phyloP scores from a whole-genome alignment of 2,797 vertebrate species.

The Cyprinella venusta region DNA sequence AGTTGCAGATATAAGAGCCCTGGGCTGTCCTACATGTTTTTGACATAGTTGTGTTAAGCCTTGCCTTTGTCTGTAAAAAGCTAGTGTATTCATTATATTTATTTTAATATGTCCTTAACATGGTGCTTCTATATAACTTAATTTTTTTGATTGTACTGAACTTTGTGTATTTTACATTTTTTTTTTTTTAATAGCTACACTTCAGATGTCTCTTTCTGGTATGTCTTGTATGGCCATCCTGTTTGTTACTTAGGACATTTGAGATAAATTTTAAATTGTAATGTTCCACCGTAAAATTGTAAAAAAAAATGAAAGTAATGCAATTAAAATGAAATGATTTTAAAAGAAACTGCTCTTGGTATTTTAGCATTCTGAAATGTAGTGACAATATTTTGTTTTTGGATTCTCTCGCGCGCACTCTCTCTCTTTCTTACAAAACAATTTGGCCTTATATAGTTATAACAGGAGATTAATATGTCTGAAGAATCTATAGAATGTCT shows the following conservation, averaged over 20 bases:
- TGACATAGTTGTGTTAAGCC: slow-evolving; percentile 53
- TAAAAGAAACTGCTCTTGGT: slow-evolving; percentile 44
- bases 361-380: background rate
- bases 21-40: slow-evolving; percentile 62
- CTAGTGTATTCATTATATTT: slow-evolving; percentile 83
- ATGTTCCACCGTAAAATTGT: slow-evolving; percentile 81
- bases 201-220: slow-evolving; percentile 30
- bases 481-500: background rate
- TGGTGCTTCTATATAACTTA: slow-evolving; percentile 85
- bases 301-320: slow-evolving; percentile 79
- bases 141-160: slow-evolving; percentile 69
- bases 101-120: slow-evolving; percentile 81
- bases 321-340: slow-evolving; percentile 71
- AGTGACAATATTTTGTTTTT: background rate
- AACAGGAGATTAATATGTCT: background rate
- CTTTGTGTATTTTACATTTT: slow-evolving; percentile 42
- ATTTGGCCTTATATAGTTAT: background rate
- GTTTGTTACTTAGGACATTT: slow-evolving; percentile 65
- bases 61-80: slow-evolving; percentile 62
- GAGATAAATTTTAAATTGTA: slow-evolving; percentile 67
- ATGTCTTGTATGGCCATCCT: slow-evolving; percentile 48
- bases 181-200: slow-evolving; percentile 30
- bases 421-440: accelerated
- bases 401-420: no score
- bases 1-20: slow-evolving; percentile 14